Percentiles rank a stretch among this genome's conserved stretches.
phyloP scores from a whole-genome alignment of 2,797 vertebrate species.

The Sebastes diploproa region DNA sequence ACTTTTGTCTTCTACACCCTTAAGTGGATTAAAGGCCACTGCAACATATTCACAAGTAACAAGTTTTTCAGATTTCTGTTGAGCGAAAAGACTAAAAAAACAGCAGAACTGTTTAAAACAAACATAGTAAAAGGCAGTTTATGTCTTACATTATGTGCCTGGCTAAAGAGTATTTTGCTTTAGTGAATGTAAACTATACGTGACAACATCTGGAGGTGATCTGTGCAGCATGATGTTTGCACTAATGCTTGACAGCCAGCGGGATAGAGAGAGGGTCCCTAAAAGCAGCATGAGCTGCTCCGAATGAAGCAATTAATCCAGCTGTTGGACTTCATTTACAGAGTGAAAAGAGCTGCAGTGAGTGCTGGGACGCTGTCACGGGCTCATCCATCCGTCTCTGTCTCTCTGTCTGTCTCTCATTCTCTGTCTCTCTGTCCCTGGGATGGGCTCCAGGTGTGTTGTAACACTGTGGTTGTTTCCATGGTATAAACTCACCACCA shows the following conservation, averaged over 20 bases:
- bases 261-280: slow-evolving; percentile 30
- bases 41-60: slow-evolving; percentile 10
- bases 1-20: slow-evolving; percentile 40
- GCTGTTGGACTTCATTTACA: not conserved
- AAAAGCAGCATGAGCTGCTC: slow-evolving; percentile 28
- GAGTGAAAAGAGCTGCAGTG: not conserved
- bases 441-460: slow-evolving; percentile 69
- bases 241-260: slow-evolving; percentile 57
- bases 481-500: slow-evolving; percentile 25
- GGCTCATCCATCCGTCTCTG: slow-evolving; percentile 29
- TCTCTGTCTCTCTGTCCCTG: slow-evolving; percentile 19
- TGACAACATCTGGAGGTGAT: slow-evolving; percentile 79
- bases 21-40: slow-evolving; percentile 50
- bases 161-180: slow-evolving; percentile 28
- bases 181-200: slow-evolving; percentile 43
- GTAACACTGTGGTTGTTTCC: slow-evolving; percentile 61
- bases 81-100: not conserved
- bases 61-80: not conserved
- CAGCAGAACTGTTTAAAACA: not conserved
- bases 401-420: slow-evolving; percentile 18
- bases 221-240: slow-evolving; percentile 52
- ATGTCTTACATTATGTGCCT: slow-evolving; percentile 22
- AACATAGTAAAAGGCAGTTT: not conserved
- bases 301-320: slow-evolving; percentile 45
- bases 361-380: slow-evolving; percentile 37